These are phyloP conservation scores for Eudyptes chrysolophus DNA, from an alignment of 2,113 vertebrate species.

Conservation along the genomic window DNA sequence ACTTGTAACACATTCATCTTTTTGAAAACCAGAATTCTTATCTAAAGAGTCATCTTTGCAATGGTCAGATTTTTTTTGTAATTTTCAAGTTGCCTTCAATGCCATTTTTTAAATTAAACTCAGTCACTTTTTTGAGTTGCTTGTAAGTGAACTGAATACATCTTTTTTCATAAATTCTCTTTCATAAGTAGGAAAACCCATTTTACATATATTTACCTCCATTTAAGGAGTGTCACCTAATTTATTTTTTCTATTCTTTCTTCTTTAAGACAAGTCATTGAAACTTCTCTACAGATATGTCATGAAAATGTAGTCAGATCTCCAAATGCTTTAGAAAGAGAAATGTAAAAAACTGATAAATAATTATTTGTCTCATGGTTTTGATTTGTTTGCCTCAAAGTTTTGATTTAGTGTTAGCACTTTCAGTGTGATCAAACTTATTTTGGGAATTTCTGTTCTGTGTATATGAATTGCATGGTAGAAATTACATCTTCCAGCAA, in stretches of 20 bases:
- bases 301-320: background rate
- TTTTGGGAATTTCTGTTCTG: background rate
- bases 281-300: background rate
- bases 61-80: background rate
- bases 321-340: background rate
- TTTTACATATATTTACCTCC: background rate
- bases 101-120: background rate
- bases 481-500: background rate
- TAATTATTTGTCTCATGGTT: background rate
- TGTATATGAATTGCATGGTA: background rate
- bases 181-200: background rate
- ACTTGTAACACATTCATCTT: background rate
- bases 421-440: background rate
- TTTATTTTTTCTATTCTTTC: background rate
- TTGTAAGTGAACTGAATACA: background rate
- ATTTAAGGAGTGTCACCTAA: background rate
- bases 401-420: background rate
- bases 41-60: background rate
- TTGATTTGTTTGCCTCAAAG: background rate
- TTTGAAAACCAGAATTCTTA: background rate
- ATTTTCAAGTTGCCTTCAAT: background rate
- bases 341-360: background rate
- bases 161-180: background rate
- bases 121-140: background rate
- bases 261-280: background rate